Evolutionary conservation across 2,888 invertebrate genomes (phyloP).

Genomic region (Acanthosoma haemorrhoidale): DNA sequence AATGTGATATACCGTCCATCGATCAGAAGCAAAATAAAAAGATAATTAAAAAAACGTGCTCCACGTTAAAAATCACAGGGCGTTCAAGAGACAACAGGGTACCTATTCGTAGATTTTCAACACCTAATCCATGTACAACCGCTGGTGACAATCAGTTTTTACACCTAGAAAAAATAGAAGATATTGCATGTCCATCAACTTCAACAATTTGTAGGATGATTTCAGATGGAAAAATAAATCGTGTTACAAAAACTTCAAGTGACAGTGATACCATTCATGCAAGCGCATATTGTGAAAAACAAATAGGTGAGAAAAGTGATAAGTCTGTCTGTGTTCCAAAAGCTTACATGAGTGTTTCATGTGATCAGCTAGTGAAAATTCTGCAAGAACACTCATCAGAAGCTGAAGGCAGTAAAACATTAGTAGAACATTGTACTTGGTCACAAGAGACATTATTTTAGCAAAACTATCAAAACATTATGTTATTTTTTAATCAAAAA

Average conservation of each 20-base stretch:
- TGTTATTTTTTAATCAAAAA: conserved; percentile 5
- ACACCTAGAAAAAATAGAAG: conserved; percentile 13
- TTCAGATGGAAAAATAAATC: conserved; percentile 16
- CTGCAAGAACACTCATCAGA: conserved; percentile 38
- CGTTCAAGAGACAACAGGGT: conserved; percentile 34
- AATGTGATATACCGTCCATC: conserved; percentile 38
- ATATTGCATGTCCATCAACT: conserved; percentile 21
- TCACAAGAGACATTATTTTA: conserved; percentile 41
- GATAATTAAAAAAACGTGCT: conserved; percentile 27
- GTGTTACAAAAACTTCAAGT: conserved; percentile 34
- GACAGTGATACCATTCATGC: conserved; percentile 36
- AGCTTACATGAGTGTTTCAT: conserved; percentile 38
- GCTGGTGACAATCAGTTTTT: conserved; percentile 16
- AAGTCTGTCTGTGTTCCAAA: conserved; percentile 33
- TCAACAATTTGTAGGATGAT: not conserved
- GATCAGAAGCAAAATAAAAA: conserved; percentile 13
- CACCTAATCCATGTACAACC: conserved; percentile 25
- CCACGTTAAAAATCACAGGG: conserved; percentile 10
- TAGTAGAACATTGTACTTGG: conserved; percentile 39
- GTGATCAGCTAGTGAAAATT: conserved; percentile 41
- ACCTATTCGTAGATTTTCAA: conserved; percentile 34
- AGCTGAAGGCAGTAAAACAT: conserved; percentile 32
- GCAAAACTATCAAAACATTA: not conserved
- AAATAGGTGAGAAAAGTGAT: conserved; percentile 22
- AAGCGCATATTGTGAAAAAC: conserved; percentile 30